Evolutionary conservation across 2,888 invertebrate species (phyloP), one percentile per base, ranked within the genome.

Genomic region (Thereva nobilitata): DNA sequence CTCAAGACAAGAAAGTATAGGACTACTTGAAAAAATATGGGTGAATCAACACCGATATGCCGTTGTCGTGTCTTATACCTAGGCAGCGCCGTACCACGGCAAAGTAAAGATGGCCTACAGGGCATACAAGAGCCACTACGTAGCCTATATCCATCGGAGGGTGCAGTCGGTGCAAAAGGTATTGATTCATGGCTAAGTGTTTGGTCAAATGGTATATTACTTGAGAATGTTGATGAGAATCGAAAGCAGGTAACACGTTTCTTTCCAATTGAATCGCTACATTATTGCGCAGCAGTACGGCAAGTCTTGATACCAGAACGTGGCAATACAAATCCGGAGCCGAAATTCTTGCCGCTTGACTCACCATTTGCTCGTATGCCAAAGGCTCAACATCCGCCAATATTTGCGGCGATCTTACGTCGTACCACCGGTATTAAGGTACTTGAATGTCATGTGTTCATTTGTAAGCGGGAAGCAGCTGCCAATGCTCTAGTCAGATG

Each of bases 361-460:
- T 97, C 97, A 68, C 96, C 96, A 55, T 96, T 97, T 81, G 95
- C 96, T 6, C 87, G 95, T 67, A 89, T 95, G 72, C 94, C 95
- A 34, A 92, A 95, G 72, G 90, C 93, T 66, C 89, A 92, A 72
- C 97, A 99, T 80, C 97, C 97, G 67, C 97, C 98, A 38, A 86
- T 99, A 70, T 95, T 99, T 81, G 97, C 97, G 49, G 97, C 97
- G 74, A 97, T 99, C 70, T 84, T 99, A 74, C 87, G 98, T 56
- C 87, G 98, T 72, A 97, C 97, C 54, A 92, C 93, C 57, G 98
- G 98, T 64, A 97, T 98, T 74, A 97, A 97, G 82, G 97, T 97
- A 66, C 86, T 99, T 71, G 99, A 99, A 83, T 98, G 98, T 83
- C 98, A 99, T 83, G 96, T 97, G 71, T 98, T 99, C 82, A 95